A percentile compares a stretch with the other conserved stretches of the same genome.
Conservation (phyloP, 2,888 invertebrate species). For the Nasonovia ribisnigri region DNA sequence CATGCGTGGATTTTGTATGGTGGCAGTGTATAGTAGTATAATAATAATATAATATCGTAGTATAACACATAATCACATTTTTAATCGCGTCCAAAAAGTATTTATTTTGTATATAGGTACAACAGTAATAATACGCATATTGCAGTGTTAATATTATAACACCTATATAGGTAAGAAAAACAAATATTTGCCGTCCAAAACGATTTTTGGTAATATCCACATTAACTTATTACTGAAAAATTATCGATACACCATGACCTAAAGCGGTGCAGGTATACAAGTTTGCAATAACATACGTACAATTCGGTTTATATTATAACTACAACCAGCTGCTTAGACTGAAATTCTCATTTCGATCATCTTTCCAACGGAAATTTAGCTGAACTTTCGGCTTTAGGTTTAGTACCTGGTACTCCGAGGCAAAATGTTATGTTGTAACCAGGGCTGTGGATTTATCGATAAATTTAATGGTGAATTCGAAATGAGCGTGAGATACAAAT, state of each 20-base stretch:
- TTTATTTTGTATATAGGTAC: background rate
- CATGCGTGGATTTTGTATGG: conserved; percentile 23
- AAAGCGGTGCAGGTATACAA: background rate
- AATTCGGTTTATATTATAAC: background rate
- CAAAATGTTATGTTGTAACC: background rate
- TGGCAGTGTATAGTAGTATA: background rate
- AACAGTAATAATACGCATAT: background rate
- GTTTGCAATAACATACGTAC: background rate
- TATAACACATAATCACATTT: background rate
- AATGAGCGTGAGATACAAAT: background rate
- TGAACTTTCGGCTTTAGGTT: background rate
- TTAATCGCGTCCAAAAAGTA: background rate
- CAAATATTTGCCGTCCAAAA: background rate
- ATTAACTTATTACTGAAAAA: background rate
- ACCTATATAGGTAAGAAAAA: background rate
- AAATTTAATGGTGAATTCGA: background rate
- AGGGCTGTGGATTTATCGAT: background rate
- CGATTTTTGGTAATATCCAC: background rate
- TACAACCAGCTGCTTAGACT: background rate
- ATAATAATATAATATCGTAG: background rate
- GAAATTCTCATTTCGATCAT: background rate
- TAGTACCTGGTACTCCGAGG: background rate
- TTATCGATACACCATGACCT: background rate
- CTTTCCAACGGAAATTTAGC: background rate
- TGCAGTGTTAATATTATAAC: background rate